These are phyloP conservation scores for Heliconius nattereri DNA, from an alignment of 1,140 invertebrate genomes.

Conservation along the genomic window DNA sequence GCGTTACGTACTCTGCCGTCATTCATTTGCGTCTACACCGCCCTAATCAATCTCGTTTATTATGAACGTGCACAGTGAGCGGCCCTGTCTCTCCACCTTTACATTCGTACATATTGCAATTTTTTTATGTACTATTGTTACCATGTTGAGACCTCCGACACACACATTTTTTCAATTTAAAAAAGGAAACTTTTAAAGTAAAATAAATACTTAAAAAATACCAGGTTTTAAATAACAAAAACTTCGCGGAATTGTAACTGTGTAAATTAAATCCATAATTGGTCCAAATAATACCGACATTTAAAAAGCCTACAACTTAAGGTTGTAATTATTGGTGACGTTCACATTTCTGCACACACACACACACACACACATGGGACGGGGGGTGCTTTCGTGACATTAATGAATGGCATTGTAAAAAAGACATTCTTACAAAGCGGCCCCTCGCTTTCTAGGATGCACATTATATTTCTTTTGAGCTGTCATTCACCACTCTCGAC, in stretches of 20 bases:
- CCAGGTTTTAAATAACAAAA: neutral
- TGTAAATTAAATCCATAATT: neutral
- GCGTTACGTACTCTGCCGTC: conserved; percentile 63
- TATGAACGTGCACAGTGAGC: conserved; percentile 67
- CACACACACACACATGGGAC: conserved; percentile 7
- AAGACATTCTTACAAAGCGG: conserved; percentile 54
- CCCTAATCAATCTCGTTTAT: conserved; percentile 78
- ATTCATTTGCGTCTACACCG: conserved; percentile 73
- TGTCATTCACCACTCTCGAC: conserved; percentile 57
- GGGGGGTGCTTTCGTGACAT: conserved; percentile 48
- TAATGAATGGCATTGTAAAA: conserved; percentile 55
- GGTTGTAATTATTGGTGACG: neutral
- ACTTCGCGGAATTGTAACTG: neutral
- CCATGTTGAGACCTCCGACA: no score
- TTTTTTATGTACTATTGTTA: conserved; percentile 44
- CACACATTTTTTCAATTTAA: no score
- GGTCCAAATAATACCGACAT: neutral
- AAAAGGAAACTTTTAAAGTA: no score
- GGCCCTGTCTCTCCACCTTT: conserved; percentile 61
- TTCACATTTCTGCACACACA: conserved; percentile 23
- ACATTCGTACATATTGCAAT: conserved; percentile 62
- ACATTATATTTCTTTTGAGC: conserved; percentile 56
- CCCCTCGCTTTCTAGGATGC: conserved; percentile 45
- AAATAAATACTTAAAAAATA: no score
- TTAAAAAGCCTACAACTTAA: neutral